Evolutionary conservation across 2,888 invertebrate genomes (phyloP), one percentile per base, ranked within the genome.

Genomic region (Chloromyia formosa): DNA sequence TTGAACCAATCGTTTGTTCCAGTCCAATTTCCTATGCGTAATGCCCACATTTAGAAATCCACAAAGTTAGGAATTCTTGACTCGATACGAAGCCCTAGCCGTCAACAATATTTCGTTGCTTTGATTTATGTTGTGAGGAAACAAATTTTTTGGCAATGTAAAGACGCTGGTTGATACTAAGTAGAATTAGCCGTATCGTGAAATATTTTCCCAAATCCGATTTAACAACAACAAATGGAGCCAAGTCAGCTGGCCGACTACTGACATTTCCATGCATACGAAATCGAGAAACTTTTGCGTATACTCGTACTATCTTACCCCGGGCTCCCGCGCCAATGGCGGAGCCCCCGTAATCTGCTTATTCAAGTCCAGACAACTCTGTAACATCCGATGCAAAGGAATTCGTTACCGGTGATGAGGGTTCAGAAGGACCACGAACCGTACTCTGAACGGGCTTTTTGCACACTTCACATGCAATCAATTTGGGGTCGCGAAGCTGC

Each of bases 1-100:
- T 3, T 84, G 83, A 79, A 88, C 89, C 88, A 88, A 89, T 72
- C 87, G 83, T 0, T 87, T 84, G 80, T 88, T 88, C 89, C 89
- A 89, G 73, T 82, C 82, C 0, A 81, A 80, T 1, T 83, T 82
- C 4, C 82, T 83, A n/a, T 79, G 78, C 16, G 85, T 82, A 68
- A 84, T 84, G 14, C 88, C 87, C 12, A 88, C 82, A 56, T 87
- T 88, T 1, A 89, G 78, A 79, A 88, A 89, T 0, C 89, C 89
- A 1, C 82, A 79, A 56, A 84, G 78, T 0, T 74, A 74, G 0
- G 54, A 72, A 74, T 82, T 83, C 3, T 80, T 79, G 74, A 84
- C 77, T 5, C 81, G 35, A 7, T 77, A 69, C 22, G 75, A 75
- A 3, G 75, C 74, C 20, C 75, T 74, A 9, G 71, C 75, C 1